Conservation (phyloP, 1,140 invertebrate species). For the Drosophila nigromelanica region DNA sequence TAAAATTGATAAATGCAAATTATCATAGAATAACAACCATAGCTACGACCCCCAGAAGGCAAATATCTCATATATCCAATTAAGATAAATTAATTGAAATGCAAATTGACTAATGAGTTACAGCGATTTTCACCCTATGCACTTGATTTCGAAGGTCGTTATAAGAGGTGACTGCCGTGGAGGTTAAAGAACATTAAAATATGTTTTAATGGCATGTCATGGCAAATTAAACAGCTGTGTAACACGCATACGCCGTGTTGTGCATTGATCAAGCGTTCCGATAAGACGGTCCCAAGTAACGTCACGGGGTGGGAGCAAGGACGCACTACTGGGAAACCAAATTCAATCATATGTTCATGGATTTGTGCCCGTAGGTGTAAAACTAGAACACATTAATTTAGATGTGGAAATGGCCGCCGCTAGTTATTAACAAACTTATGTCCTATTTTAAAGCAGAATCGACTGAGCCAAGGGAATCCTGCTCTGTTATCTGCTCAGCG, state of each 20-base stretch:
- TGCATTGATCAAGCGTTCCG: slow-evolving; percentile 46
- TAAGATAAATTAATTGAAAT: slow-evolving; percentile 78
- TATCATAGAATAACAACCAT: slow-evolving; percentile 53
- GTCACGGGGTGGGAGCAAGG: neutral
- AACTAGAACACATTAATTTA: slow-evolving; percentile 38
- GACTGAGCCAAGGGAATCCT: neutral
- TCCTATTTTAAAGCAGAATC: neutral
- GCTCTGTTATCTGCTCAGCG: too few species aligned
- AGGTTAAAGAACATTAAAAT: slow-evolving; percentile 47
- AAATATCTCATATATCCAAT: slow-evolving; percentile 80
- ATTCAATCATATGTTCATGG: slow-evolving; percentile 46
- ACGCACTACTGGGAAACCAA: slow-evolving; percentile 30
- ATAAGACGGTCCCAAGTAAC: slow-evolving; percentile 36
- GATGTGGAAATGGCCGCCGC: slow-evolving; percentile 20
- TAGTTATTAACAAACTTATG: slow-evolving; percentile 39
- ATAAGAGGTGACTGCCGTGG: neutral
- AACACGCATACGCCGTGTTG: slow-evolving; percentile 58
- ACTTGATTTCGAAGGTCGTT: slow-evolving; percentile 38
- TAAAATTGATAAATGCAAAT: slow-evolving; percentile 78
- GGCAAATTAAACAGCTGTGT: slow-evolving; percentile 51
- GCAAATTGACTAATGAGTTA: slow-evolving; percentile 75
- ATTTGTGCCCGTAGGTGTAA: neutral
- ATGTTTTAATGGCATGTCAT: slow-evolving; percentile 50
- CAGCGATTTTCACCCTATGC: slow-evolving; percentile 49
- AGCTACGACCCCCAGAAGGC: slow-evolving; percentile 54